Conservation (phyloP, 2,113 vertebrate species). For the Albula goreensis region DNA sequence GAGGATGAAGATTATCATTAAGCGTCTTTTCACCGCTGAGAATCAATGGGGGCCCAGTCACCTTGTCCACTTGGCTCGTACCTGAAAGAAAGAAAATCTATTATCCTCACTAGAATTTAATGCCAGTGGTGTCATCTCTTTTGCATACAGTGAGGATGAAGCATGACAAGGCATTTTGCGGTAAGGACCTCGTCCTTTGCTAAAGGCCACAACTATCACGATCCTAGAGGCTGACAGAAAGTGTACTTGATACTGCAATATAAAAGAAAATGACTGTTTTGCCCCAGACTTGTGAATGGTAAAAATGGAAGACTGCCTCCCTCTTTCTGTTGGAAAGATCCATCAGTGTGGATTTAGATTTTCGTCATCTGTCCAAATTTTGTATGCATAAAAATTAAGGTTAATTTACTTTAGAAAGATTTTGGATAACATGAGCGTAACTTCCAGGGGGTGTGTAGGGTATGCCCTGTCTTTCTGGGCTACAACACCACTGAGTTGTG, state of each 20-base stretch:
- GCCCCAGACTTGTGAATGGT: neutral
- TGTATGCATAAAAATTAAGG: too few species aligned
- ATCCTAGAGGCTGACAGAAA: neutral
- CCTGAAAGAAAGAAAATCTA: neutral
- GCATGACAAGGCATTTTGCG: neutral
- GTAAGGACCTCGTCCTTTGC: neutral
- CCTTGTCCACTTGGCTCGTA: neutral
- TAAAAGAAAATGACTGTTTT: neutral
- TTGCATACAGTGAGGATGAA: neutral
- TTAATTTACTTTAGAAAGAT: too few species aligned
- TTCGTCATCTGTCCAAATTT: too few species aligned
- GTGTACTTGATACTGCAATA: neutral
- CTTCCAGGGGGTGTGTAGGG: too few species aligned
- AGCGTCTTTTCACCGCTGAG: neutral
- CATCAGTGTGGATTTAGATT: neutral
- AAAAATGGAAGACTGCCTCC: neutral
- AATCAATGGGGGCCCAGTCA: neutral
- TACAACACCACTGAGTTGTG: too few species aligned
- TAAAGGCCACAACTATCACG: neutral
- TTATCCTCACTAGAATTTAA: neutral
- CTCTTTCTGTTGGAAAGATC: neutral
- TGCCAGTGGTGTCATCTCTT: neutral
- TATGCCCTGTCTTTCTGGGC: too few species aligned
- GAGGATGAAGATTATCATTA: slow-evolving; percentile 9
- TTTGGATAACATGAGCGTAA: too few species aligned